Conservation (phyloP, 2,888 invertebrate genomes). For the Campoplex capitator region DNA sequence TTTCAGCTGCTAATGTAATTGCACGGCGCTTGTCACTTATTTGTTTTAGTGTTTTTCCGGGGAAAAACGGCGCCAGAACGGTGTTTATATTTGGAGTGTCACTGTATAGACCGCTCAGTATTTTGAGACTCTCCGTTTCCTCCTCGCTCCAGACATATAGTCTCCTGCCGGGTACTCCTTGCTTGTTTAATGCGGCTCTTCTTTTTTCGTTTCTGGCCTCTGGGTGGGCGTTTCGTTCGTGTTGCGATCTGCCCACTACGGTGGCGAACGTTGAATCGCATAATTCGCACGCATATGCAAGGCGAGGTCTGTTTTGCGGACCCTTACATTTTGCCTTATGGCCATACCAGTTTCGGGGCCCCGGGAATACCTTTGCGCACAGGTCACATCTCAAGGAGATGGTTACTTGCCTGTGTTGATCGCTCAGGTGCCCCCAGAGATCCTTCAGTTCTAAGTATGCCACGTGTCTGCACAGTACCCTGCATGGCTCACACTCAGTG, state of each 20-base stretch:
- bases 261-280: background rate
- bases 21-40: too few relatives aligned
- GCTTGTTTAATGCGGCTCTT: too few relatives aligned
- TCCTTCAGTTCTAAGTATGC: too few relatives aligned
- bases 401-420: background rate
- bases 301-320: background rate
- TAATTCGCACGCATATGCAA: background rate
- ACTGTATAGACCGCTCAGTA: conserved; percentile 17
- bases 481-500: too few relatives aligned
- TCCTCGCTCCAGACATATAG: conserved; percentile 57
- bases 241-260: conserved; percentile 9
- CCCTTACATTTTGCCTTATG: conserved; percentile 4
- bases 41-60: background rate
- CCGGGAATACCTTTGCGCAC: background rate
- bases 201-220: too few relatives aligned
- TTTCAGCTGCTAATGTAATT: too few relatives aligned
- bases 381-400: background rate
- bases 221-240: too few relatives aligned
- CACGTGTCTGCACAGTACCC: too few relatives aligned
- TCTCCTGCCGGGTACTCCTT: too few relatives aligned
- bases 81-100: background rate
- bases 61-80: background rate
- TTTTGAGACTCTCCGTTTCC: background rate
- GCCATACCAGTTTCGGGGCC: background rate
- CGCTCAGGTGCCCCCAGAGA: too few relatives aligned